Percentiles rank a stretch among this genome's conserved stretches.
Conservation (phyloP, 2,797 vertebrate species). For the Allobates femoralis region DNA sequence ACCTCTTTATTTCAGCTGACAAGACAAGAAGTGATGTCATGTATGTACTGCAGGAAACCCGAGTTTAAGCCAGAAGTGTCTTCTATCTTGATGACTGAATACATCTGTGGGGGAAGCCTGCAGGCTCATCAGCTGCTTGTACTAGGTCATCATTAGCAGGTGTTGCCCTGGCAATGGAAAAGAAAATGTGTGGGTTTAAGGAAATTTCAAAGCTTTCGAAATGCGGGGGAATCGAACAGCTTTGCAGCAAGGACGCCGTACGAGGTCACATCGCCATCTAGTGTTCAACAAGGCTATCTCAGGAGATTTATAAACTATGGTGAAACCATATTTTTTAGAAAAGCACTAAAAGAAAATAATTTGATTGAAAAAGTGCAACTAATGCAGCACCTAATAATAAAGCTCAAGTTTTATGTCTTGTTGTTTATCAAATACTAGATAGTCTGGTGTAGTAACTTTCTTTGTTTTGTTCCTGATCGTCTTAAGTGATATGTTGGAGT, state of each 20-base stretch:
- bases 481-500: no score
- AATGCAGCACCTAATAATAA: neutral
- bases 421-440: no score
- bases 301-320: neutral
- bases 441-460: no score
- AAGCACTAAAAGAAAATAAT: neutral
- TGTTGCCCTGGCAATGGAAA: slow-evolving; percentile 60
- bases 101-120: slow-evolving; percentile 57
- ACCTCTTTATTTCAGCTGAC: slow-evolving; percentile 5
- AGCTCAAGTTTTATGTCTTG: neutral
- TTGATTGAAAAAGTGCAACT: neutral
- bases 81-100: slow-evolving; percentile 38
- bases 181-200: slow-evolving; percentile 57
- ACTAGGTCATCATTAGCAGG: slow-evolving; percentile 57
- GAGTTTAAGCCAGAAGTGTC: slow-evolving; percentile 34
- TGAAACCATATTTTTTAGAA: neutral
- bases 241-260: neutral
- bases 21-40: slow-evolving; percentile 38
- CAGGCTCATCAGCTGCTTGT: slow-evolving; percentile 44
- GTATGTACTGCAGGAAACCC: slow-evolving; percentile 39
- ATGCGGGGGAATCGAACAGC: slow-evolving; percentile 4
- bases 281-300: slow-evolving; percentile 13
- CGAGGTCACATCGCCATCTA: slow-evolving; percentile 39
- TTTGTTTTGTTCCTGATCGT: no score
- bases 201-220: slow-evolving; percentile 30